phyloP scores from a whole-genome alignment of 2,888 invertebrate genomes.

The Eupeodes latifasciatus region DNA sequence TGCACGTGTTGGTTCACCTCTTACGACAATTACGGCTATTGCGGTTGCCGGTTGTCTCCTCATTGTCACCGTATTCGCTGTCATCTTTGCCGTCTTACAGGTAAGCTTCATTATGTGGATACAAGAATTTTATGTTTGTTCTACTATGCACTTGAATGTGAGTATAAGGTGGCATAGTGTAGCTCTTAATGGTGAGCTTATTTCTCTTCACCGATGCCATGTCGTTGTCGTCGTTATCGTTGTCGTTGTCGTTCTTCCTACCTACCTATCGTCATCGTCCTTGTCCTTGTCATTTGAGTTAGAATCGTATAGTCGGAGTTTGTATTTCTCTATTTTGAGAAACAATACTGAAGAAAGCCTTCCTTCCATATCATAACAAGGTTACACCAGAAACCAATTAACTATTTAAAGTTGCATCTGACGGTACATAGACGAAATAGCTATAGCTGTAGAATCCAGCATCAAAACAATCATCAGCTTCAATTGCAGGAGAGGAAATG shows the following conservation, averaged over 20 bases:
- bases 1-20: slow-evolving; percentile 84
- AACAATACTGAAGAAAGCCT: slow-evolving; percentile 26
- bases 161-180: background rate
- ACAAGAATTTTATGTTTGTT: slow-evolving; percentile 12
- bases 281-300: background rate
- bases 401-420: slow-evolving; percentile 63
- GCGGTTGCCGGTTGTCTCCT: slow-evolving; percentile 89
- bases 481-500: slow-evolving; percentile 39
- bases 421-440: slow-evolving; percentile 17
- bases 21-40: slow-evolving; percentile 88
- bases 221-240: background rate
- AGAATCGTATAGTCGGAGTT: background rate
- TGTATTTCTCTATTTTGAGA: slow-evolving; percentile 12
- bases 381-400: slow-evolving; percentile 67
- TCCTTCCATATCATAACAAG: slow-evolving; percentile 42
- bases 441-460: slow-evolving; percentile 15
- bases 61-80: slow-evolving; percentile 89
- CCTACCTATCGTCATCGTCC: too few species aligned
- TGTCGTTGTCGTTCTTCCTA: background rate
- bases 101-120: slow-evolving; percentile 83
- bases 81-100: slow-evolving; percentile 90
- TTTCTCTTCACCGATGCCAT: background rate
- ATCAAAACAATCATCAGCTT: slow-evolving; percentile 31
- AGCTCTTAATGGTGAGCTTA: background rate
- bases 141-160: background rate